These are phyloP conservation scores for Aphelenchoides avenae DNA, from an alignment of 1,140 invertebrate species.

Conservation along the genomic window DNA sequence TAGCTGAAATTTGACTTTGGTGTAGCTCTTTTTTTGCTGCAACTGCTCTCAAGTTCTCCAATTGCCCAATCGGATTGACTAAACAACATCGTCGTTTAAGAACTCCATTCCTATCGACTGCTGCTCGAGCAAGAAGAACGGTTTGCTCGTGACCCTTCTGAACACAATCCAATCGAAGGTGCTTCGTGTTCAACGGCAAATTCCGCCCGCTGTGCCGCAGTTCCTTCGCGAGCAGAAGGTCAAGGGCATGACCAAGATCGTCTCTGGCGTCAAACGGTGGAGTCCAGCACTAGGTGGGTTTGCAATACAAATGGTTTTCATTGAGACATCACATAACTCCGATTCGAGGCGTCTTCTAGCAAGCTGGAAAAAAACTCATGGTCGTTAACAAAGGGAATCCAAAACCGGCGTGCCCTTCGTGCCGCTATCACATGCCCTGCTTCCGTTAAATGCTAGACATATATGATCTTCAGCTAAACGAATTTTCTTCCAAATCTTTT, in stretches of 20 bases:
- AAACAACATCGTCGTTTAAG: slow-evolving; percentile 5
- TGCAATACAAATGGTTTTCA: too few relatives aligned
- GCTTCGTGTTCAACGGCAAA: slow-evolving; percentile 19
- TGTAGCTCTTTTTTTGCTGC: background rate
- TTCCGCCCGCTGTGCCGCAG: slow-evolving; percentile 31
- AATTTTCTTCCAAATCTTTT: too few relatives aligned
- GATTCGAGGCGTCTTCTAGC: too few relatives aligned
- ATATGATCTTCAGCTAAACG: too few relatives aligned
- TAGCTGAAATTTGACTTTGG: too few relatives aligned
- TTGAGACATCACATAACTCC: too few relatives aligned
- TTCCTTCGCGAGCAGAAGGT: slow-evolving; percentile 21
- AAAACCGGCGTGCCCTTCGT: too few relatives aligned
- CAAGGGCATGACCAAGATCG: slow-evolving; percentile 22
- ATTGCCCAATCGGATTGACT: background rate
- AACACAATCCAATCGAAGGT: slow-evolving; percentile 24
- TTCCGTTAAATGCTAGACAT: too few relatives aligned
- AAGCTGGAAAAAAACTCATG: too few relatives aligned
- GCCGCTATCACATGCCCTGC: too few relatives aligned
- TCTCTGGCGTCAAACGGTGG: slow-evolving; percentile 31
- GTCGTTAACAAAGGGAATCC: too few relatives aligned
- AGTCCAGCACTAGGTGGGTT: too few relatives aligned
- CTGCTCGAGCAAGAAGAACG: background rate
- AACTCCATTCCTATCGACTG: slow-evolving; percentile 30
- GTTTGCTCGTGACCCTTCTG: background rate
- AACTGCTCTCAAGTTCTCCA: slow-evolving; percentile 9